Base-by-base conservation (phyloP, 1,140 invertebrate species). In the Coboldia fuscipes region DNA sequence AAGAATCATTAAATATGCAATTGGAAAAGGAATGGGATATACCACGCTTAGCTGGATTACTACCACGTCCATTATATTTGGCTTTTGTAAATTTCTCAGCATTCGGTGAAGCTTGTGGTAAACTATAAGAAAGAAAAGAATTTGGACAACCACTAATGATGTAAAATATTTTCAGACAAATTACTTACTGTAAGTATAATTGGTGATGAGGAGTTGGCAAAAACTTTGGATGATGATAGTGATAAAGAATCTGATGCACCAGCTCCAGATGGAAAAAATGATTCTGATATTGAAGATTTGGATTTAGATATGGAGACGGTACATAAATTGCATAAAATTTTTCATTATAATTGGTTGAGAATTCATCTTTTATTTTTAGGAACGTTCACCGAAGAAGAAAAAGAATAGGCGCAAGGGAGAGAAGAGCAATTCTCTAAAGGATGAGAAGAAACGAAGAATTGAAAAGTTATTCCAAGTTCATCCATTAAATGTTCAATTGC, bases 21-120 rank as follows among this genome's bases (percentile, higher is more conserved):
- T 62, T 83, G 30, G 76, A 83, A 49, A 71, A 77, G 45, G 70
- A 73, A 36, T 65, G 74, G 43, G 68, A 73, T 42, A 69, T 85
- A 42, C 73, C 81, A 45, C 65, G 71, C 43, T 62, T 70, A 33
- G 82, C 85, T 10, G 59, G 68, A 24, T 66, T 82, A 39, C 60
- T 96, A 5, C 77, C 86, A 5, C 61, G 72, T 34, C 74, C 85
- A 4, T 57, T 97, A 0, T 96, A 90, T 60, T 68, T 92, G 37
- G 61, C 93, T 2, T 93, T 83, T 61, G 72, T 82, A 36, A 83
- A 90, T 60, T 62, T 72, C 20, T 66, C 67, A 50, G 79, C 84
- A n/a, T 88, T 83, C 53, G 69, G 72, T 47, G 73, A 85, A 51
- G 80, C 72, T 22, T 70, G 72, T 51, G 74, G 72, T 63, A 63